phyloP scores from a whole-genome alignment of 2,113 vertebrate species.

The Ivindomyrus marchei region DNA sequence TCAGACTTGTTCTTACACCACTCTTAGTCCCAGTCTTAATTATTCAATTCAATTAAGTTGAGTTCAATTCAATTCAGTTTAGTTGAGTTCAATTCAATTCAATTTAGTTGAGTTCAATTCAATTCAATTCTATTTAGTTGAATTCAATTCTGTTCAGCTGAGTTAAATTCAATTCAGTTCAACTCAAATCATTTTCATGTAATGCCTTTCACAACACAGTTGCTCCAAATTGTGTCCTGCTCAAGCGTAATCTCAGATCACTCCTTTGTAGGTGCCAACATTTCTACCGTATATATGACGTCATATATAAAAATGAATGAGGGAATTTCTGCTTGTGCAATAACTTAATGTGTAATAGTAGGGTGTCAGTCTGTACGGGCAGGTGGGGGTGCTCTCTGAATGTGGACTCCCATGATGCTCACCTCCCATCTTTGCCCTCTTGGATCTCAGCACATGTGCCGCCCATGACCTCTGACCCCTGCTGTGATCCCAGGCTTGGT shows the following conservation, averaged over 20 bases:
- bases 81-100: not conserved
- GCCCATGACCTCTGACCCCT: conserved; percentile 24
- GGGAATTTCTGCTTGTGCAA: not conserved
- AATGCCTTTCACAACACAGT: not conserved
- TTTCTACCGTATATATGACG: not conserved
- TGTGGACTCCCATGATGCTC: conserved; percentile 31
- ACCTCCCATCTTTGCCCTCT: conserved; percentile 18
- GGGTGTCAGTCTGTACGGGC: not conserved
- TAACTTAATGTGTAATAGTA: not conserved
- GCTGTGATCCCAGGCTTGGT: conserved; percentile 27
- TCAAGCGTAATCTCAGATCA: not conserved
- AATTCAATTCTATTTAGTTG: not conserved
- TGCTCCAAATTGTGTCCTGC: not conserved
- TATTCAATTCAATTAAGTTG: not conserved
- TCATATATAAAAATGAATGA: not conserved
- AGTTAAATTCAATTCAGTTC: not conserved
- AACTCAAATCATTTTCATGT: not conserved
- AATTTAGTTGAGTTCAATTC: not conserved
- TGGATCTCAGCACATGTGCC: conserved; percentile 39
- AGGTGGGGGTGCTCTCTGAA: not conserved
- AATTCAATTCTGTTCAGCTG: not conserved
- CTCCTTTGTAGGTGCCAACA: not conserved
- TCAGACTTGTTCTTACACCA: not conserved
- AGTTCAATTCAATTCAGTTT: not conserved
- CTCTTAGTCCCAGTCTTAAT: not conserved